These are phyloP conservation scores for Oscheius sp. DNA, from an alignment of 2,888 invertebrate genomes.

Conservation along the genomic window DNA sequence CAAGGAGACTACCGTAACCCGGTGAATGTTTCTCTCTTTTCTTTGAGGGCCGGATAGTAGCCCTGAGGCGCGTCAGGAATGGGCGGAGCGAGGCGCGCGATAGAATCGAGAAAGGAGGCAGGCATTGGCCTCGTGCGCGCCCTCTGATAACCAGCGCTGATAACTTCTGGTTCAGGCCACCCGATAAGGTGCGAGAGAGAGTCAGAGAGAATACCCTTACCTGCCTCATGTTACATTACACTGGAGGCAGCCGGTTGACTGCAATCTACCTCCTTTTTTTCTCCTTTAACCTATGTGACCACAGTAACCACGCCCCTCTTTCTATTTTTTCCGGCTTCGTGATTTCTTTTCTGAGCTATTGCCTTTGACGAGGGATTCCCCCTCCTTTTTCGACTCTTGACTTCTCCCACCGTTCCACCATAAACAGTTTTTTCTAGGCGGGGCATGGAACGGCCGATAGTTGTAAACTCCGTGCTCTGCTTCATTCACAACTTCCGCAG, in stretches of 20 bases:
- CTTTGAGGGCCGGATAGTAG: conserved; percentile 27
- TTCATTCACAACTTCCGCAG: conserved; percentile 55
- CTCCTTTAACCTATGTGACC: background rate
- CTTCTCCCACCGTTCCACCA: background rate
- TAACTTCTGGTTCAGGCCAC: conserved; percentile 39
- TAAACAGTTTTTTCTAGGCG: conserved; percentile 19
- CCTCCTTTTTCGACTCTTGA: background rate
- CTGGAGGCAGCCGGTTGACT: conserved; percentile 32
- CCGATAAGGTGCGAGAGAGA: conserved; percentile 37
- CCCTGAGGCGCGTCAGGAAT: conserved; percentile 37
- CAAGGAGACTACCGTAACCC: background rate
- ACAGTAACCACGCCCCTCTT: conserved; percentile 28
- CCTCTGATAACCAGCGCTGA: conserved; percentile 39
- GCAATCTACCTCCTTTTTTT: conserved; percentile 10
- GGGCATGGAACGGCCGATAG: conserved; percentile 36
- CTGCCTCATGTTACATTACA: conserved; percentile 35
- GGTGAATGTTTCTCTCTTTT: background rate
- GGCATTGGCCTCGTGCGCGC: conserved; percentile 37
- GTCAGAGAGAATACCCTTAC: conserved; percentile 20
- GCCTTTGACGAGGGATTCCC: background rate
- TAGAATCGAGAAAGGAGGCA: conserved; percentile 38
- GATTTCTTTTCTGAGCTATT: conserved; percentile 16
- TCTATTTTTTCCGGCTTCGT: background rate
- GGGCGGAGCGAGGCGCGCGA: conserved; percentile 38
- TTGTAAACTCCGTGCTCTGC: conserved; percentile 64